Conservation (phyloP, 2,888 invertebrate genomes). For the Dendrolimus houi region DNA sequence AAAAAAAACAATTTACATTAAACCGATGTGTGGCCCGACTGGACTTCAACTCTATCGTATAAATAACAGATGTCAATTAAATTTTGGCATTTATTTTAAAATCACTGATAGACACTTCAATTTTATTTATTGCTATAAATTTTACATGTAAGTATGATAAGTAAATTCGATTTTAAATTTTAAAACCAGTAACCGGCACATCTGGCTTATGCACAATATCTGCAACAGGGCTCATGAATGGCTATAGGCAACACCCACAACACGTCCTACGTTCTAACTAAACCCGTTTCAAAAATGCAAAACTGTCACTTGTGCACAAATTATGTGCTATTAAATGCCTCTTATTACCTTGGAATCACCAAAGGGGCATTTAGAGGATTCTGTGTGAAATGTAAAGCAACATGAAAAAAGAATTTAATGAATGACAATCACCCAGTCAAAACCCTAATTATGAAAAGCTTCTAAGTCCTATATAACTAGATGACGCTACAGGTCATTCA, state of each 20-base stretch:
- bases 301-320: constrained; percentile 3
- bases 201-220: too few relatives aligned
- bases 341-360: neutral
- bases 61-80: too few relatives aligned
- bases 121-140: too few relatives aligned
- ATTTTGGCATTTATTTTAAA: too few relatives aligned
- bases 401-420: too few relatives aligned
- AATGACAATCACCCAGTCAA: too few relatives aligned
- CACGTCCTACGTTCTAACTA: constrained; percentile 16
- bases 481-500: too few relatives aligned
- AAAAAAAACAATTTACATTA: neutral
- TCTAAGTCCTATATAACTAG: too few relatives aligned
- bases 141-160: neutral
- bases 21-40: neutral
- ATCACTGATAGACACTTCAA: too few relatives aligned
- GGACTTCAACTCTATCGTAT: too few relatives aligned
- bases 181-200: constrained; percentile 1
- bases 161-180: constrained; percentile 3
- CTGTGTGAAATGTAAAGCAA: too few relatives aligned
- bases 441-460: too few relatives aligned
- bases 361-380: neutral
- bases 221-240: constrained; percentile 4
- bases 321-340: neutral
- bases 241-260: constrained; percentile 18
- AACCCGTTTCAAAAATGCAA: constrained; percentile 14